phyloP scores from a whole-genome alignment of 2,113 vertebrate genomes.

The Columbina picui region DNA sequence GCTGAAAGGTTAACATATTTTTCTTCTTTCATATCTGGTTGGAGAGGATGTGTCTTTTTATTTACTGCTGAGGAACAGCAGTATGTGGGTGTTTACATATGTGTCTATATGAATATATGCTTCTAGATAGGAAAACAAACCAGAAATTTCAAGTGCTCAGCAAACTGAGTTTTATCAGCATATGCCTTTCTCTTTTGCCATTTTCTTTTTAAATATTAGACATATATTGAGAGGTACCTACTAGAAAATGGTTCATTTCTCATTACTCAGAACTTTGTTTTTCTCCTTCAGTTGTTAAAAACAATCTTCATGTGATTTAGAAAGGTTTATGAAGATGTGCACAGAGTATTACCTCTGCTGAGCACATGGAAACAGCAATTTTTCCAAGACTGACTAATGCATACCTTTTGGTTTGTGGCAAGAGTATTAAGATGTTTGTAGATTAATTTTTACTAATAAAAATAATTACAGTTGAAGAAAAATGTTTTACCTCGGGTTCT shows the following conservation, averaged over 20 bases:
- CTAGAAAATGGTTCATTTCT: not conserved
- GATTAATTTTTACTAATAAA: constrained; percentile 61
- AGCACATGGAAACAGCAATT: not conserved
- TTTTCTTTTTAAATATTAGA: not conserved
- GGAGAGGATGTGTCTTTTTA: not conserved
- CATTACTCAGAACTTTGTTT: not conserved
- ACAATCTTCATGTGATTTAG: not conserved
- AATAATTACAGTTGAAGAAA: constrained; percentile 43
- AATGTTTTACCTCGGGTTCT: constrained; percentile 60
- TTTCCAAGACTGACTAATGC: constrained; percentile 14
- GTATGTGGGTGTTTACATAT: not conserved
- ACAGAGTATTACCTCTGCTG: not conserved
- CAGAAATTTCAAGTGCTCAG: not conserved
- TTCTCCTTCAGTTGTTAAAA: not conserved
- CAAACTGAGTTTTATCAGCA: not conserved
- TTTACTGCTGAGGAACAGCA: not conserved
- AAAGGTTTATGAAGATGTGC: not conserved
- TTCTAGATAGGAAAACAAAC: not conserved
- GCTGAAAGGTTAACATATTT: not conserved
- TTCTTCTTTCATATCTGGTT: not conserved
- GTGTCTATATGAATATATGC: accelerated
- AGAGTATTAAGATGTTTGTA: constrained; percentile 43
- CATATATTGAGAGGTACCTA: not conserved
- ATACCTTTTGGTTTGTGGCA: constrained; percentile 47
- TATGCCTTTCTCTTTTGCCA: not conserved